phyloP scores from a whole-genome alignment of 1,140 invertebrate species.

The Caerostris darwini region DNA sequence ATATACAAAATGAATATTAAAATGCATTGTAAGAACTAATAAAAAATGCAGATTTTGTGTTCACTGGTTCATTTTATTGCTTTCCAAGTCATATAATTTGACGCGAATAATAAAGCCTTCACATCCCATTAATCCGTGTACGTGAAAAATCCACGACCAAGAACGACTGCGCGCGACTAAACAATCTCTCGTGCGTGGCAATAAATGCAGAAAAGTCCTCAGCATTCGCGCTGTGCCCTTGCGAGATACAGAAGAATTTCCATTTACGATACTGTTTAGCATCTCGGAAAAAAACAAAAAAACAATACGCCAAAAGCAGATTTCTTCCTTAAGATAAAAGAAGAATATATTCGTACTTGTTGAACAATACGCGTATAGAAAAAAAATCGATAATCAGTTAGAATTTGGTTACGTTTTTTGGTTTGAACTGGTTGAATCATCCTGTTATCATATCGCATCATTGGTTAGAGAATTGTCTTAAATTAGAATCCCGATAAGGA shows the following conservation, averaged over 20 bases:
- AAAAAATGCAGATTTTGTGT: slow-evolving; percentile 27
- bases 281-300: background rate
- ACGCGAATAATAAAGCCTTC: slow-evolving; percentile 48
- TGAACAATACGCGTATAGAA: background rate
- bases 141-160: slow-evolving; percentile 30
- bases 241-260: background rate
- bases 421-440: background rate
- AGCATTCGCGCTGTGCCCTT: slow-evolving; percentile 4
- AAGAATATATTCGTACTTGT: background rate
- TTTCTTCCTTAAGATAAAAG: background rate
- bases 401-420: background rate
- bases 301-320: background rate
- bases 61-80: slow-evolving; percentile 43
- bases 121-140: slow-evolving; percentile 45
- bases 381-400: background rate
- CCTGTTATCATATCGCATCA: background rate
- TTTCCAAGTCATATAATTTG: slow-evolving; percentile 32
- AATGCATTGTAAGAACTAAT: background rate
- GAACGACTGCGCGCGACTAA: background rate
- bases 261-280: slow-evolving; percentile 12
- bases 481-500: background rate
- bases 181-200: slow-evolving; percentile 7
- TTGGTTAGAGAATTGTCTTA: background rate
- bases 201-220: slow-evolving; percentile 4
- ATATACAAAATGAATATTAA: slow-evolving; percentile 55